Conservation (phyloP, 1,140 invertebrate species). For the Apis dorsata region DNA sequence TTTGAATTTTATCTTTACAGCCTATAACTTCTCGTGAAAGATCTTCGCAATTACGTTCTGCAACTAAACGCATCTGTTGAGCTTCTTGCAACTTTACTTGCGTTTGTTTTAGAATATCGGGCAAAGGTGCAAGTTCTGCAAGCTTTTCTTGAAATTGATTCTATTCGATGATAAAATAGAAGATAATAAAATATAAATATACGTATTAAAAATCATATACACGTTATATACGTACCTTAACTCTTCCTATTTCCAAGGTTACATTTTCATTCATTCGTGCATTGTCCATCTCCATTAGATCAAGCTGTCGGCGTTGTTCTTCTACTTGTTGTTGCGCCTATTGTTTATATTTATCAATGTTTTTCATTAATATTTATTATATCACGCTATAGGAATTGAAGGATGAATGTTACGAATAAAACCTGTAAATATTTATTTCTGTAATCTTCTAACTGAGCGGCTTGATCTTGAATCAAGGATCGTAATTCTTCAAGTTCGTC, state of each 20-base stretch:
- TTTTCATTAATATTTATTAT: neutral
- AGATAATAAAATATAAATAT: neutral
- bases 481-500: constrained; percentile 86
- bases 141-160: constrained; percentile 87
- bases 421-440: constrained; percentile 83
- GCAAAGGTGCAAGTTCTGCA: constrained; percentile 86
- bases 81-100: constrained; percentile 86
- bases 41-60: constrained; percentile 83
- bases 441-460: constrained; percentile 86
- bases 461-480: constrained; percentile 85
- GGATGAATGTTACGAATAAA: constrained; percentile 19
- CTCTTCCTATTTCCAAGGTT: constrained; percentile 86
- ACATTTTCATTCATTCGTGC: constrained; percentile 88
- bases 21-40: constrained; percentile 81
- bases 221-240: constrained; percentile 81
- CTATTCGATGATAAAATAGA: constrained; percentile 45
- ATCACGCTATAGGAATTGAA: neutral
- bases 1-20: constrained; percentile 81
- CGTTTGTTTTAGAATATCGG: constrained; percentile 86
- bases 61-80: constrained; percentile 83
- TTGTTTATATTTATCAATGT: neutral
- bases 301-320: constrained; percentile 86
- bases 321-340: constrained; percentile 87
- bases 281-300: constrained; percentile 88
- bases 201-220: neutral